These are phyloP conservation scores for Nicator chloris DNA, from an alignment of 2,113 vertebrate genomes.

Conservation along the genomic window DNA sequence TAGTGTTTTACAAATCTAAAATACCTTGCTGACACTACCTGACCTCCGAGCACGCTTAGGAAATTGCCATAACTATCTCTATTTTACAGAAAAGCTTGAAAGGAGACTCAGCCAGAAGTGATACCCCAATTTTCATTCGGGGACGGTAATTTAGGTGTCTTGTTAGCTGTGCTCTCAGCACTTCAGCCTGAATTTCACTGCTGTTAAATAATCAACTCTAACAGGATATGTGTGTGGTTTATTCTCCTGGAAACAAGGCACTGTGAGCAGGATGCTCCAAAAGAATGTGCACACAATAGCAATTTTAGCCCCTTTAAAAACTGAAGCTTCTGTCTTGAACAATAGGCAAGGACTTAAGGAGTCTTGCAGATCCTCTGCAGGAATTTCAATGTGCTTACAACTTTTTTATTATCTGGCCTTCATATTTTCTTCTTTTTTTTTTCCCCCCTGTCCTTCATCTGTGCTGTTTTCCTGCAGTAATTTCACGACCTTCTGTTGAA, in stretches of 20 bases:
- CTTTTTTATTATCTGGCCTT: background rate
- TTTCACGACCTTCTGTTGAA: background rate
- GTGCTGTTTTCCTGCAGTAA: background rate
- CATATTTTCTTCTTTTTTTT: background rate
- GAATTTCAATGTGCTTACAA: background rate
- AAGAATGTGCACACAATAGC: background rate
- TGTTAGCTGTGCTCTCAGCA: background rate
- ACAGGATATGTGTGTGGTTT: background rate
- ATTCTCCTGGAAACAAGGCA: background rate
- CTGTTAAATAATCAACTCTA: background rate
- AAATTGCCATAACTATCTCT: slow-evolving; percentile 15
- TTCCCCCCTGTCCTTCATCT: background rate
- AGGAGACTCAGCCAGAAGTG: background rate
- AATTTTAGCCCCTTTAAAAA: background rate
- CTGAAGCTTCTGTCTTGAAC: background rate
- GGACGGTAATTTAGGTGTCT: background rate
- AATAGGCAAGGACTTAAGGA: background rate
- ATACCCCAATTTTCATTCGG: background rate
- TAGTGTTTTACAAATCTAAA: background rate
- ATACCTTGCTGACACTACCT: background rate
- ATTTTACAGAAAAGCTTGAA: slow-evolving; percentile 16
- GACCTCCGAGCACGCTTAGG: background rate
- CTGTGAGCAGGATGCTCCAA: background rate
- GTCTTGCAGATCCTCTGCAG: background rate
- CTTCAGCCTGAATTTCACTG: background rate